phyloP scores from a whole-genome alignment of 2,888 invertebrate genomes.

The Heterodera filipjevi region DNA sequence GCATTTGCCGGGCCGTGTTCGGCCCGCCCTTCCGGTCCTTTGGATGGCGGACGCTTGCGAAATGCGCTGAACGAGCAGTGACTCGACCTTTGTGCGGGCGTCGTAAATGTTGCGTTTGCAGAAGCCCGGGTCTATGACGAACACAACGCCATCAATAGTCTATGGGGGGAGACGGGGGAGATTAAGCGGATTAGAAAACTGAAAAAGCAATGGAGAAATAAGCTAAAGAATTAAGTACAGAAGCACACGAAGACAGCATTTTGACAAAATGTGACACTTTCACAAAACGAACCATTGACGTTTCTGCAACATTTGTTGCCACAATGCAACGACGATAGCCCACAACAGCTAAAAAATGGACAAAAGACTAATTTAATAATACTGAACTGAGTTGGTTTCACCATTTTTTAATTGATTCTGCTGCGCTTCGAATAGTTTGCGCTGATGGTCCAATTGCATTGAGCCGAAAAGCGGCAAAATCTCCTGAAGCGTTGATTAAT shows the following conservation, averaged over 20 bases:
- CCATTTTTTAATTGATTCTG: too few species aligned
- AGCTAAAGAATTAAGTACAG: neutral
- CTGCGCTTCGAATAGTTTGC: neutral
- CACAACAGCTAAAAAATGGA: neutral
- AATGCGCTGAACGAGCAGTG: conserved; percentile 93
- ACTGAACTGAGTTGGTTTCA: too few species aligned
- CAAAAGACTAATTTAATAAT: too few species aligned
- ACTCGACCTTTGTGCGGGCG: conserved; percentile 89
- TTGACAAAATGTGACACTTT: neutral
- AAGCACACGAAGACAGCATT: neutral
- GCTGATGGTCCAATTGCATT: neutral
- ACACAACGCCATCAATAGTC: conserved; percentile 98
- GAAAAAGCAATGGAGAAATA: neutral
- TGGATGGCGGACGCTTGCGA: conserved; percentile 99
- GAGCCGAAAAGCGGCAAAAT: conserved; percentile 80
- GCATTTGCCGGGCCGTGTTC: conserved; percentile 92
- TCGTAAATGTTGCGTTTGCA: conserved; percentile 97
- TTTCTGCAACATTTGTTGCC: conserved; percentile 98
- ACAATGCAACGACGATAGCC: conserved; percentile 74
- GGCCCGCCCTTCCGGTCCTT: conserved; percentile 92
- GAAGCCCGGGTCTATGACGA: conserved; percentile 98
- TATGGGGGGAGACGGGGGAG: neutral
- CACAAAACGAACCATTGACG: conserved; percentile 78
- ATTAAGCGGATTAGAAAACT: neutral
- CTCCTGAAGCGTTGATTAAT: conserved; percentile 72